A percentile compares a stretch with the other conserved stretches of the same genome.
phyloP scores from a whole-genome alignment of 1,140 invertebrate species.

The Schmidtea mediterranea region DNA sequence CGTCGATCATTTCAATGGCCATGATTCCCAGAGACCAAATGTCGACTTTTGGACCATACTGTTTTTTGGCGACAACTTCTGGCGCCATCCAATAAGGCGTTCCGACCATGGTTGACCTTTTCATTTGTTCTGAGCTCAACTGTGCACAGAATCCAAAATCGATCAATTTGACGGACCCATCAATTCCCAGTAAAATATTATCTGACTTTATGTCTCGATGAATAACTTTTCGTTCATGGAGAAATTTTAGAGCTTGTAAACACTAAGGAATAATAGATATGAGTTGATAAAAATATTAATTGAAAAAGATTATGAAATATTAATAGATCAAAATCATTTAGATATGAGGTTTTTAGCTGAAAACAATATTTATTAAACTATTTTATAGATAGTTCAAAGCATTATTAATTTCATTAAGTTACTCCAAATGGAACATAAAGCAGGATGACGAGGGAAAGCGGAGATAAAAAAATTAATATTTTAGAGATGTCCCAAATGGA shows the following conservation, averaged over 20 bases:
- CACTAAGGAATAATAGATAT: no score
- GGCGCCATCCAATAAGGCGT: slow-evolving; percentile 18
- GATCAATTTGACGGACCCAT: slow-evolving; percentile 14
- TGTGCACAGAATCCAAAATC: slow-evolving; percentile 13
- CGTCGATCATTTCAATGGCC: slow-evolving; percentile 17
- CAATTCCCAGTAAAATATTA: slow-evolving; percentile 26
- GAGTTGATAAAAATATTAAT: no score
- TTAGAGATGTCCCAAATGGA: no score
- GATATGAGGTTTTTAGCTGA: no score
- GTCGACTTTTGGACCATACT: slow-evolving; percentile 14
- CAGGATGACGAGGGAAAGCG: no score
- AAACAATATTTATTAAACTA: no score
- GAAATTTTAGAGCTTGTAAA: slow-evolving; percentile 72
- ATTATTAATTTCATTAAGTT: no score
- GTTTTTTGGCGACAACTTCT: slow-evolving; percentile 12
- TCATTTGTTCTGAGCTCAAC: slow-evolving; percentile 16
- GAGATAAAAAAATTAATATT: no score
- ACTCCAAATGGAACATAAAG: no score
- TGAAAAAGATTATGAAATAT: no score
- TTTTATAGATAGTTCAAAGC: no score
- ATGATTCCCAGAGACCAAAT: slow-evolving; percentile 15
- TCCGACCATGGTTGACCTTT: slow-evolving; percentile 11
- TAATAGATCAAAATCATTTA: no score
- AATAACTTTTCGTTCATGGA: slow-evolving; percentile 86
- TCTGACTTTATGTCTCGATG: slow-evolving; percentile 37